Evolutionary conservation across 2,888 invertebrate species (phyloP).

Genomic region (Coremacera marginata): DNA sequence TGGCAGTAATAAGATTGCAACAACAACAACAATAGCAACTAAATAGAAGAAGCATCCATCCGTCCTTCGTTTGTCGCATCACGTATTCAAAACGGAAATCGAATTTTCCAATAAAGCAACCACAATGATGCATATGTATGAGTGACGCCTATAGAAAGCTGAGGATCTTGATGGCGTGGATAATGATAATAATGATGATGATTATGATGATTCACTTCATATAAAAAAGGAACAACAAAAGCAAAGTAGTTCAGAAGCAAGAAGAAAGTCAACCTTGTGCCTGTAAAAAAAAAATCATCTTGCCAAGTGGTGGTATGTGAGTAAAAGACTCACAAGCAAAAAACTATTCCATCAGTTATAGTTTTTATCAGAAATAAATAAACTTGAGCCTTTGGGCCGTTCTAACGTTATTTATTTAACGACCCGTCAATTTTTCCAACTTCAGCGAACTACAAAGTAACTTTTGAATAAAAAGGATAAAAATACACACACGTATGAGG

Average conservation of each 20-base stretch:
- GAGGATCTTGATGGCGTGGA: conserved; percentile 9
- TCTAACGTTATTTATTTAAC: too few relatives aligned
- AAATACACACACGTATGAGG: too few relatives aligned
- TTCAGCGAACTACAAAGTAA: too few relatives aligned
- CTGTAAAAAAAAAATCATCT: not conserved
- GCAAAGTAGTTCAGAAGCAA: not conserved
- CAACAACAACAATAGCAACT: not conserved
- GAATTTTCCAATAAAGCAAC: conserved; percentile 52
- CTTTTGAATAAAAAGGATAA: too few relatives aligned
- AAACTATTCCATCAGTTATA: not conserved
- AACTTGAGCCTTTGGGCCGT: conserved; percentile 12
- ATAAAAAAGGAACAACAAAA: not conserved
- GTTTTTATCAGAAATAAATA: conserved; percentile 25
- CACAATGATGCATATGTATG: conserved; percentile 14
- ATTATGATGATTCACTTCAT: not conserved
- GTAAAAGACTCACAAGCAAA: not conserved
- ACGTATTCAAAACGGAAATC: conserved; percentile 51
- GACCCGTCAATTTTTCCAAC: not conserved
- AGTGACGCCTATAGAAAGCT: conserved; percentile 21
- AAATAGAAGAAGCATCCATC: conserved; percentile 31
- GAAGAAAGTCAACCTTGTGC: not conserved
- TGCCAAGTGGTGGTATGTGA: not conserved
- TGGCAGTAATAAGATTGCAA: not conserved
- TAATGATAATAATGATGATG: not conserved
- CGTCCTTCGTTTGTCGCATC: conserved; percentile 37